Evolutionary conservation across 2,888 invertebrate genomes (phyloP), one percentile per base, ranked within the genome.

Genomic region (Cataglyphis albicans): DNA sequence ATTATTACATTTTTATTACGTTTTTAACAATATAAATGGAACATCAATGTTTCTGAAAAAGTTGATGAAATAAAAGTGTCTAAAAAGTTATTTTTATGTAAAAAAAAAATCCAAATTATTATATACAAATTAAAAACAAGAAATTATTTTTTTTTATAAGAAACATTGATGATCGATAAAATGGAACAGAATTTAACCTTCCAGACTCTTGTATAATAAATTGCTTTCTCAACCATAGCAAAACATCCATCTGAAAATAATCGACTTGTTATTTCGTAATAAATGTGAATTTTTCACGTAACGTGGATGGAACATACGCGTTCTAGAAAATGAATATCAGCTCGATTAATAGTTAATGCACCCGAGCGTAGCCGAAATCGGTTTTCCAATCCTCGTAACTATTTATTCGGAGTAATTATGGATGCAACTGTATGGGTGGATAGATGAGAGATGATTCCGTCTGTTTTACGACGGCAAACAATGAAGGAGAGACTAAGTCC

Each of bases 341-440:
- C 35, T 25, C 18, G 55, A 67, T 78, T 41, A 29, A 78, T 78
- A 78, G 41, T 57, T 78, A 59, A 44, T 57, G 57, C 18, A 18
- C 15, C 4, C n/a, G 10, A 21, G 38, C 21, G 21, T 65, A 29
- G 32, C 41, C 18, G 57, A 78, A 44, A 68, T 35, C n/a, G 7
- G 41, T 44, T 35, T 57, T 57, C 21, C 57, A 78, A 68, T 41
- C 41, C 68, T 32, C 41, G 57, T 52, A 32, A 59, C 57, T 78
- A 59, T 80, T 80, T 80, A 80, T 80, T 80, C 35, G 18, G 59
- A 44, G 44, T 80, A 80, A 80, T 80, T 80, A 80, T 70, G 70
- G 59, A 80, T 80, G 70, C 78, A 32, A 41, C 44, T 6, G 52
- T 3, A n/a, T n/a, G 29, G 25, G 15, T n/a, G 25, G 44, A 78